Percentiles rank a stretch among this genome's conserved stretches.
Evolutionary conservation across 1,140 invertebrate genomes (phyloP).

Genomic region (Bombus huntii): DNA sequence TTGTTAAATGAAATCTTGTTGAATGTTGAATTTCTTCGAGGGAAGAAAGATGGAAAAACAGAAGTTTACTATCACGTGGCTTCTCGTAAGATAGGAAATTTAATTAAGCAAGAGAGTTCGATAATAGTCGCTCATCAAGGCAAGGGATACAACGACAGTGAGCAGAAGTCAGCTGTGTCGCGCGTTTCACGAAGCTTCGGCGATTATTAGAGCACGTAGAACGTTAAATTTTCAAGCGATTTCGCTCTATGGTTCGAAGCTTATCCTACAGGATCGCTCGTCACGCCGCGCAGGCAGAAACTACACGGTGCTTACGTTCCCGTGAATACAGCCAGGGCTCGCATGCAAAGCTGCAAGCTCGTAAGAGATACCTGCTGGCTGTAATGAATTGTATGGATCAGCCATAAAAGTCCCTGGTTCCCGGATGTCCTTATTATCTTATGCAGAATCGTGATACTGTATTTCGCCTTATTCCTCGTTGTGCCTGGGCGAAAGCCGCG

Average conservation of each 20-base stretch:
- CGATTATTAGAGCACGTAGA: constrained; percentile 26
- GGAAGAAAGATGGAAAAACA: not conserved
- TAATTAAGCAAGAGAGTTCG: not conserved
- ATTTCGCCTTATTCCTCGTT: constrained; percentile 6
- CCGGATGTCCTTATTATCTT: constrained; percentile 46
- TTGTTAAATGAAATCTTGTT: not conserved
- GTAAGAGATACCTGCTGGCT: constrained; percentile 45
- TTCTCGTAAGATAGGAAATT: not conserved
- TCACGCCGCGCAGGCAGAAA: not conserved
- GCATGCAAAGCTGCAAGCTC: constrained; percentile 31
- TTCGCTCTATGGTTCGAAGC: not conserved
- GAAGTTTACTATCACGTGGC: not conserved
- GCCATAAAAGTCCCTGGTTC: constrained; percentile 33
- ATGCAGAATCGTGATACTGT: constrained; percentile 31
- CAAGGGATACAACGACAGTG: not conserved
- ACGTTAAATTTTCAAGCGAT: constrained; percentile 31
- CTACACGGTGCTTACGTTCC: constrained; percentile 29
- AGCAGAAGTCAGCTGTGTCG: not conserved
- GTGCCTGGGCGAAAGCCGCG: too few relatives aligned
- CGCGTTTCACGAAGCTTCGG: not conserved
- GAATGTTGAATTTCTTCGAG: not conserved
- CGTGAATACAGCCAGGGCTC: not conserved
- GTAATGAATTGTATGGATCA: constrained; percentile 51
- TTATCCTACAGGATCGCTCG: constrained; percentile 36
- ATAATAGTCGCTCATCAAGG: not conserved